Evolutionary conservation across 2,888 invertebrate genomes (phyloP), one percentile per base, ranked within the genome.

Genomic region (Plebejus melissa): DNA sequence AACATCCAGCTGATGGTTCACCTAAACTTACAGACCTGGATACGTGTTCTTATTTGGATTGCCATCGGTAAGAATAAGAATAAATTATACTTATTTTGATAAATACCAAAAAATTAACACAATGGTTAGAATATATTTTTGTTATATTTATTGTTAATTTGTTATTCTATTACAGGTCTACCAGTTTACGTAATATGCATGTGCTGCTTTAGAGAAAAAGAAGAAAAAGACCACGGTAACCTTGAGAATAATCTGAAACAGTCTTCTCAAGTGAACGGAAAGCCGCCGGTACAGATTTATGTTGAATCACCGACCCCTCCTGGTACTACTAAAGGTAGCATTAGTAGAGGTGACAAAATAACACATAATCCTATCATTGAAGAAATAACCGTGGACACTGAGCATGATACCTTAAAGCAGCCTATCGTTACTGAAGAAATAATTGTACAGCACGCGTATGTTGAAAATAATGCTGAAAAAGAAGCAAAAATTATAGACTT

Each of bases 1-100:
- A 98, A 98, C 85, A 94, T 98, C 76, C 97, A 98, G 85, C 91
- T 98, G 36, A 98, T 98, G 97, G 90, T 97, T 76, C 95, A 97
- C 87, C 91, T 98, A 80, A 96, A 96, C 79, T 81, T 87, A 0
- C 93, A 94, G 79, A 98, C 98, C 0, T 98, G 98, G 98, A 92
- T 97, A n/a, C 90, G 97, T 80, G 97, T 98, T 84, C 91, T 90
- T 4, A 90, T 97, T 50, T 98, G 98, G 98, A 95, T 98, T 93
- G 85, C 87, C 13, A 88, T 98, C 79, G 98, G 98, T 97, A 88
- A 94, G 83, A 76, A 5, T 65, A 50, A 11, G 50, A 50, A 50
- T 50, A 50, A 11, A 11, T 11, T 50, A 50, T 50, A 50, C 50
- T 13, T 50, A 50, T 50, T 38, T 38, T 38, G 38, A 38, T 38